Evolutionary conservation across 2,113 vertebrate genomes (phyloP).

Genomic region (Zosterops lateralis): DNA sequence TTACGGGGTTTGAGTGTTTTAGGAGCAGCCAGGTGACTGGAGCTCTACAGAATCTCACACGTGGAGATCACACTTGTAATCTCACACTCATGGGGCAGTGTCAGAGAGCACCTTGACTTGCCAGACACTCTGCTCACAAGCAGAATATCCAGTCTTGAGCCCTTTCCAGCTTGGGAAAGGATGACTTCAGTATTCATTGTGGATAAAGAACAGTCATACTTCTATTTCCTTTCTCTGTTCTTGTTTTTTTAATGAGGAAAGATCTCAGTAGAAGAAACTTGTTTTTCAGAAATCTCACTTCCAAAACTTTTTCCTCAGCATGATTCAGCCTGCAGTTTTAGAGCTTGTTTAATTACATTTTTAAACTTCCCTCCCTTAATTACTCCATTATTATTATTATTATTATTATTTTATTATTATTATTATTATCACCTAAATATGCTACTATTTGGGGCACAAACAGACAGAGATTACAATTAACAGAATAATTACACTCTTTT

Average conservation of each 20-base stretch:
- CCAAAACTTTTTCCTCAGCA: conserved; percentile 37
- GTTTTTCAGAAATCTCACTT: conserved; percentile 36
- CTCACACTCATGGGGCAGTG: background rate
- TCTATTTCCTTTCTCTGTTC: background rate
- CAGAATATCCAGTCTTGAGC: background rate
- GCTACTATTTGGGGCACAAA: conserved; percentile 78
- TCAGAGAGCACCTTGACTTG: background rate
- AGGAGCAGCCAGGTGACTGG: background rate
- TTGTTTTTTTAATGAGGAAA: background rate
- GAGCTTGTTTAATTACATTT: conserved; percentile 73
- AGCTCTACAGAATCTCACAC: background rate
- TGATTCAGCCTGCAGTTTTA: conserved; percentile 37
- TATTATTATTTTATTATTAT: too few relatives aligned
- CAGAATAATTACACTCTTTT: conserved; percentile 80
- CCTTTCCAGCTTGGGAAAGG: background rate
- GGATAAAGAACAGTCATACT: background rate
- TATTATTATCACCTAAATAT: conserved; percentile 77
- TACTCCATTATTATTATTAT: conserved; percentile 55
- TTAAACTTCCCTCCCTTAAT: conserved; percentile 75
- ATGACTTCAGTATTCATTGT: background rate
- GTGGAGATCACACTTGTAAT: background rate
- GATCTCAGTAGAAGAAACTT: background rate
- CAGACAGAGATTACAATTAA: conserved; percentile 82
- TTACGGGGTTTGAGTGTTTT: background rate
- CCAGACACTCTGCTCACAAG: background rate